Evolutionary conservation across 2,888 invertebrate genomes (phyloP).

Genomic region (Dynastes grantii): DNA sequence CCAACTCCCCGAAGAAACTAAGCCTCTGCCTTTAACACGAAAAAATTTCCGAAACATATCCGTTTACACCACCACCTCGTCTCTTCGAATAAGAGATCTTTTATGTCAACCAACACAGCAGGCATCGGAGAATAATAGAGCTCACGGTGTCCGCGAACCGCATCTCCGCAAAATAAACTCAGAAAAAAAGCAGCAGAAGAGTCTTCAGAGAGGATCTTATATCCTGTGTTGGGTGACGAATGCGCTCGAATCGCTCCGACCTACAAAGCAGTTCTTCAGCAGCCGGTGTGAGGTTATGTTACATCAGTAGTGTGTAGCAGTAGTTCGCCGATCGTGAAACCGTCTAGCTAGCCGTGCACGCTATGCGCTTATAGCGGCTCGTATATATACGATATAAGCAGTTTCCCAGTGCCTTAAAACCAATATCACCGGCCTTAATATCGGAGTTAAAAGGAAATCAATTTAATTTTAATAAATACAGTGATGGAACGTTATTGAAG

Average conservation of each 20-base stretch:
- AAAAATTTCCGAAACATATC: too few species aligned
- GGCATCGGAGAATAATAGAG: neutral
- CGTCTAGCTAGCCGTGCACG: conserved; percentile 21
- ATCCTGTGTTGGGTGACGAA: conserved; percentile 40
- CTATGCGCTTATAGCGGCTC: neutral
- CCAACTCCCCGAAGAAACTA: too few species aligned
- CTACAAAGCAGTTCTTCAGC: conserved; percentile 47
- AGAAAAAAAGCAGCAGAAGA: neutral
- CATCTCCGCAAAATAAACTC: conserved; percentile 31
- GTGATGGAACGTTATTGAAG: conserved; percentile 17
- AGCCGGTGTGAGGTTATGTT: conserved; percentile 50
- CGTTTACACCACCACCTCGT: too few species aligned
- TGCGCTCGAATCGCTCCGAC: conserved; percentile 40
- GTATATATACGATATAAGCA: too few species aligned
- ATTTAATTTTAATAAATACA: neutral
- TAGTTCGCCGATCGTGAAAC: conserved; percentile 52
- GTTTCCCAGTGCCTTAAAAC: conserved; percentile 49
- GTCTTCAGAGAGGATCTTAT: conserved; percentile 34
- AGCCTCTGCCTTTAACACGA: too few species aligned
- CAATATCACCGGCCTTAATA: conserved; percentile 37
- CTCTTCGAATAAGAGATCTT: too few species aligned
- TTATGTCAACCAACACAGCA: neutral
- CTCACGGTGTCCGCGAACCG: conserved; percentile 20
- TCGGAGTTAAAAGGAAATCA: conserved; percentile 45
- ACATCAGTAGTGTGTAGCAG: conserved; percentile 49